Base-by-base conservation (phyloP, 2,113 vertebrate species). In the Anhinga anhinga region DNA sequence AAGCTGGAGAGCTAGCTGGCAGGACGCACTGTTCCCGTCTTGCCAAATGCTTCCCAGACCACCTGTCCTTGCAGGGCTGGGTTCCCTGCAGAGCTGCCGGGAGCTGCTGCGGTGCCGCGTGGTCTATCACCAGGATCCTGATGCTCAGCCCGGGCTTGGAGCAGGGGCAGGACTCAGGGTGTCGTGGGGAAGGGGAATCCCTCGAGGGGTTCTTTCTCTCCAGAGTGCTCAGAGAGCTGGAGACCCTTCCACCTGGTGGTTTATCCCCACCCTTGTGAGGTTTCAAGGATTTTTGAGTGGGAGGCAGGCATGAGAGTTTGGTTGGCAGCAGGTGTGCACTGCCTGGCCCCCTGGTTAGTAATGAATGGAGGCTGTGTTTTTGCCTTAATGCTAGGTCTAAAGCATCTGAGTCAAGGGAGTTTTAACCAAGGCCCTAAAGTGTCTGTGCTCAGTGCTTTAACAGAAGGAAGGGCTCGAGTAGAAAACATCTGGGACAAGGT, bases 1-100 rank as follows among this genome's bases (percentile, higher is more conserved):
- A 91, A 80, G 77, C 34, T 86, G 77, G 77, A 91, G 78, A 91
- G 56, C 61, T 86, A 80, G 63, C 59, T 97, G 89, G 89, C 89
- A 93, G 89, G 82, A 87, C 89, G 67, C 3, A 3, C 65, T 69
- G 81, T 85, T 94, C 93, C 76, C 52, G 55, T 86, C 47, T 92
- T 92, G 86, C 81, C 91, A 94, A 82, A 87, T 7, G 26, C 56
- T 96, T 94, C 82, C 69, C 5, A 2, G 59, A 59, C 85, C 86
- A 95, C 94, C 89, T 95, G 83, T 59, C 72, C 86, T 63, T 3
- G 2, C 47, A 91, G 77, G 65, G n/a, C 47, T 82, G 49, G 38
- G 44, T 3, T 91, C 66, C 20, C 7, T 0, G 0, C 52, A 71
- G 84, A 69, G 44, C 55, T 86, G 44, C 44, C 1, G 3, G 38